Conservation (phyloP, 2,888 invertebrate species). For the Himalopsyche anomala region DNA sequence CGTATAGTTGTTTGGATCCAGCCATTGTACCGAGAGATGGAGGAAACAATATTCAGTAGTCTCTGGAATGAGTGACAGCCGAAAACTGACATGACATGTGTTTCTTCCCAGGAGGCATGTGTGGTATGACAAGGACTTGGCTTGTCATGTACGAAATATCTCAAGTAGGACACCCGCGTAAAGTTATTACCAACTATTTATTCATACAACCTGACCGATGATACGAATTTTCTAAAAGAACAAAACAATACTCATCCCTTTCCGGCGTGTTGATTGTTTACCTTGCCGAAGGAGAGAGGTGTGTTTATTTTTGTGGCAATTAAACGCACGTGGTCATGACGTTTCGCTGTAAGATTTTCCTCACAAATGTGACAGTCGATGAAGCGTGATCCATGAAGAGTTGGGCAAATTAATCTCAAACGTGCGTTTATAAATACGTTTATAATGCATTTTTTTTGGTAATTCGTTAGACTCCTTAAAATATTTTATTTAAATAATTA, state of each 20-base stretch:
- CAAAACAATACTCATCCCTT: constrained; percentile 70
- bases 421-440: constrained; percentile 70
- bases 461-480: no score
- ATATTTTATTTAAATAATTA: no score
- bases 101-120: constrained; percentile 32
- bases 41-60: constrained; percentile 56
- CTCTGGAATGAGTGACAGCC: constrained; percentile 57
- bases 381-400: constrained; percentile 76
- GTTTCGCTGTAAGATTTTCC: constrained; percentile 73
- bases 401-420: constrained; percentile 71
- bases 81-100: constrained; percentile 55
- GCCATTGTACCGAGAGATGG: constrained; percentile 1
- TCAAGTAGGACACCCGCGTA: constrained; percentile 56
- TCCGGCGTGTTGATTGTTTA: constrained; percentile 70
- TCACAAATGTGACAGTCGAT: constrained; percentile 72
- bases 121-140: constrained; percentile 31
- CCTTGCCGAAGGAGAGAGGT: constrained; percentile 72
- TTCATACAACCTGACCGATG: constrained; percentile 73
- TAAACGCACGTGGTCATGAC: constrained; percentile 67
- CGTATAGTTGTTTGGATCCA: not conserved
- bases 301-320: constrained; percentile 57
- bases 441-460: no score
- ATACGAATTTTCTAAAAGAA: not conserved
- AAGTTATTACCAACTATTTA: constrained; percentile 71
- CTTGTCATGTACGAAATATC: constrained; percentile 41